Conservation (phyloP, 2,888 invertebrate species). For the Stramonita haemastoma region DNA sequence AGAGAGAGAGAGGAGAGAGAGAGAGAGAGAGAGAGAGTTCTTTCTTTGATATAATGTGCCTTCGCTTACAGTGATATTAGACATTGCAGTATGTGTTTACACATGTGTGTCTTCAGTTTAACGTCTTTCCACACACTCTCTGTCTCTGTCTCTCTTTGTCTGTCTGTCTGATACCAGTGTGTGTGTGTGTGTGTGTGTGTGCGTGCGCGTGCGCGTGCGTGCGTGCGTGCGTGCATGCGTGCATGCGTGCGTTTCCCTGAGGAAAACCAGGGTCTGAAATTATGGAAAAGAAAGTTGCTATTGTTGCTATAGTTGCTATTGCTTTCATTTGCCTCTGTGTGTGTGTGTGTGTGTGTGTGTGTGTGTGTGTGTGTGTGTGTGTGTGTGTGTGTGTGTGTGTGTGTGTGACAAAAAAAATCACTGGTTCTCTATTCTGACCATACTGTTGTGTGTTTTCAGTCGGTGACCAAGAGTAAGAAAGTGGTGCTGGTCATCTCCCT, state of each 20-base stretch:
- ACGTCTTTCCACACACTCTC: no score
- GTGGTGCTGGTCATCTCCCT: slow-evolving; percentile 87
- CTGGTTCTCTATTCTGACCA: neutral
- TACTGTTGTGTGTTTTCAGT: slow-evolving; percentile 62
- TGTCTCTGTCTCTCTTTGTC: no score
- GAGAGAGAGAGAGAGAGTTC: no score
- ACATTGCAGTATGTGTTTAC: no score
- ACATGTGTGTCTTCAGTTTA: no score
- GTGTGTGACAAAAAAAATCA: neutral
- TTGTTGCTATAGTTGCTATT: no score
- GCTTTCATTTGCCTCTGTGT: neutral
- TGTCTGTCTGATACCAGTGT: neutral
- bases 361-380: neutral
- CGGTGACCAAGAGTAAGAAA: slow-evolving; percentile 82
- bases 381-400: neutral
- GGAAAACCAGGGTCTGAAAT: no score
- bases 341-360: slow-evolving; percentile 3
- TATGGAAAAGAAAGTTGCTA: no score
- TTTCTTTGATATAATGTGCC: no score
- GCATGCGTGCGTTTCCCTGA: neutral
- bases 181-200: neutral
- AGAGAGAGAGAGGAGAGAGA: no score
- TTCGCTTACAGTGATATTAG: no score
- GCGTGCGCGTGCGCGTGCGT: no score
- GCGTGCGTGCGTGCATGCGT: neutral